phyloP scores from a whole-genome alignment of 2,888 invertebrate species.

The Barypeithes pellucidus region DNA sequence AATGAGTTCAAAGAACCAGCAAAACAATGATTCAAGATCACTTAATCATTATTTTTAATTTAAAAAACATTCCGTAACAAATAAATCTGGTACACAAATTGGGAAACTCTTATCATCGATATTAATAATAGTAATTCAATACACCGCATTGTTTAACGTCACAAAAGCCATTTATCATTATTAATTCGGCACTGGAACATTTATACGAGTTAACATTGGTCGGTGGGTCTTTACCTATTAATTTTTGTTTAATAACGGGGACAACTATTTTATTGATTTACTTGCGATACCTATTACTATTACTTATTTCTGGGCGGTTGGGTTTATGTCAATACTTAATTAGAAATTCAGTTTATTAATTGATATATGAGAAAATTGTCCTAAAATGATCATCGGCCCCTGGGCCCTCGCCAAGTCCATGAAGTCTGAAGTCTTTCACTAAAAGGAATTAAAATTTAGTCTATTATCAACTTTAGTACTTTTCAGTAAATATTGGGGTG shows the following conservation, averaged over 20 bases:
- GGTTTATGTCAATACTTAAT: neutral
- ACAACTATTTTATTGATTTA: constrained; percentile 12
- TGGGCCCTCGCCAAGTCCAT: too few relatives aligned
- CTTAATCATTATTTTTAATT: constrained; percentile 11
- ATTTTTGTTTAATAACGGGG: constrained; percentile 3
- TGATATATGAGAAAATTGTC: too few relatives aligned
- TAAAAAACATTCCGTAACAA: neutral
- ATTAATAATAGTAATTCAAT: constrained; percentile 31
- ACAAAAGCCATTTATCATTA: constrained; percentile 26
- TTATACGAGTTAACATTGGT: constrained; percentile 11
- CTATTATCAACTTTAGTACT: too few relatives aligned
- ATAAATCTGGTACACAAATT: neutral
- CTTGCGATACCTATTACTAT: neutral
- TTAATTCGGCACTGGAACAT: constrained; percentile 18
- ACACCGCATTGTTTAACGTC: constrained; percentile 2
- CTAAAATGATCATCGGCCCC: too few relatives aligned
- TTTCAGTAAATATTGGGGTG: too few relatives aligned
- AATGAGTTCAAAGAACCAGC: neutral
- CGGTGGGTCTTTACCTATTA: constrained; percentile 14
- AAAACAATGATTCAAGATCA: neutral
- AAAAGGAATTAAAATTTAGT: too few relatives aligned
- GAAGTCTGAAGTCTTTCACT: too few relatives aligned
- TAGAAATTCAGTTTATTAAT: neutral
- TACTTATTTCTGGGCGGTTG: neutral
- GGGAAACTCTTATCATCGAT: constrained; percentile 21